These are phyloP conservation scores for Thalpophila matura DNA, from an alignment of 2,888 invertebrate species.

Conservation along the genomic window DNA sequence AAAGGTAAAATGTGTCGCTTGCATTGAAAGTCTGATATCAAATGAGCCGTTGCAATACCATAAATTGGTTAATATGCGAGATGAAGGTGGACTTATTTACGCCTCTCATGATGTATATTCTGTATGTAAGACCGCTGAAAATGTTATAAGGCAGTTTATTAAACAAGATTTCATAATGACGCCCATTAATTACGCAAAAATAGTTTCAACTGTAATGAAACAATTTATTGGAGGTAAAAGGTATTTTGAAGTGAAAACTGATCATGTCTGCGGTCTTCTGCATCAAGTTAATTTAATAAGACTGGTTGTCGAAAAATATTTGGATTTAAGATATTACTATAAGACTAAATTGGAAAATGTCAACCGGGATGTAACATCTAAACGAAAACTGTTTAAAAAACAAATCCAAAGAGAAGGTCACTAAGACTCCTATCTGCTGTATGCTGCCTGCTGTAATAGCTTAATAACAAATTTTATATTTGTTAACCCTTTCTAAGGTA, in stretches of 20 bases:
- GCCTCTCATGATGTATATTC: conserved; percentile 39
- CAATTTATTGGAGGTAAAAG: conserved; percentile 9
- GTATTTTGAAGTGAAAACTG: conserved; percentile 33
- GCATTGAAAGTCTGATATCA: conserved; percentile 9
- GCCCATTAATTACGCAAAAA: conserved; percentile 4
- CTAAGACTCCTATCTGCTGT: conserved; percentile 14
- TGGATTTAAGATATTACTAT: conserved; percentile 34
- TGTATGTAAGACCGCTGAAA: conserved; percentile 41
- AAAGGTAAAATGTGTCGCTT: conserved; percentile 12
- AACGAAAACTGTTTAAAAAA: conserved; percentile 45
- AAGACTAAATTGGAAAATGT: conserved; percentile 38
- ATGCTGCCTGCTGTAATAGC: conserved; percentile 5
- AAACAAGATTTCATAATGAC: conserved; percentile 36
- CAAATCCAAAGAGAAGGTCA: conserved; percentile 44
- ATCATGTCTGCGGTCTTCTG: conserved; percentile 30
- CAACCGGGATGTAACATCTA: conserved; percentile 25
- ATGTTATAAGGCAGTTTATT: conserved; percentile 27
- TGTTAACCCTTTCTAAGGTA: conserved; percentile 4
- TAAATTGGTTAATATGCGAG: conserved; percentile 11
- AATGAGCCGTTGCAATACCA: conserved; percentile 3
- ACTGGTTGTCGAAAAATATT: conserved; percentile 47
- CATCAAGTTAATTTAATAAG: conserved; percentile 44
- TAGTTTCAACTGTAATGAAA: conserved; percentile 2
- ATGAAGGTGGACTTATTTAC: conserved; percentile 42
- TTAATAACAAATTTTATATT: neutral